Percentiles rank a stretch among this genome's conserved stretches.
phyloP scores from a whole-genome alignment of 2,113 vertebrate genomes.

The Crotalus helleri region DNA sequence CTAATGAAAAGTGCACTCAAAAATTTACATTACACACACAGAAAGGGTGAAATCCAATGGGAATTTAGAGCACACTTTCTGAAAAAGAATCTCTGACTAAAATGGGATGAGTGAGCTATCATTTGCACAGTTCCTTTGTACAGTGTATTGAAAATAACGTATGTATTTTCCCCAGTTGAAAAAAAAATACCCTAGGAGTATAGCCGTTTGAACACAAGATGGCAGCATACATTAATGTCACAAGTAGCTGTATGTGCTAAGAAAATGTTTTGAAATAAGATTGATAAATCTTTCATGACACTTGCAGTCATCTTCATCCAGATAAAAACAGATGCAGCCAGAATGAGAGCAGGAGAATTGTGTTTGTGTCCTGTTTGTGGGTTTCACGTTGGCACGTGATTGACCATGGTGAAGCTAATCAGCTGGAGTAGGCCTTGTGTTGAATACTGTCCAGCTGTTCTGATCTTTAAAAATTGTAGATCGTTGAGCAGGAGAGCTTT shows the following conservation, averaged over 20 bases:
- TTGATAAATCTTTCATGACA: neutral
- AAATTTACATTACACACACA: neutral
- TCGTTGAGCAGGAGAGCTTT: too few relatives aligned
- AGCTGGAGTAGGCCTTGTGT: neutral
- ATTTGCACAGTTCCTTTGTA: neutral
- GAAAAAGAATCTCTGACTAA: neutral
- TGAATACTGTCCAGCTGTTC: neutral
- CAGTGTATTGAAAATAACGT: neutral
- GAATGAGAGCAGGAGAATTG: neutral
- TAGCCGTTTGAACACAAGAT: conserved; percentile 51
- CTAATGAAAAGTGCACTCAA: neutral
- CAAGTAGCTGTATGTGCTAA: neutral
- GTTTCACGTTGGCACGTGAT: neutral
- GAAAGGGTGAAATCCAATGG: neutral
- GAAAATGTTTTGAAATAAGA: neutral
- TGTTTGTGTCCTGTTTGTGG: neutral
- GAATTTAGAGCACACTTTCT: neutral
- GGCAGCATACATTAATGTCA: conserved; percentile 41
- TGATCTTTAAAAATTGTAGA: neutral
- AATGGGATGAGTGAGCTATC: neutral
- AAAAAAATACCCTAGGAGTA: neutral
- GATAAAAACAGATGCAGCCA: neutral
- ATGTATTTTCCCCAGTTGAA: neutral
- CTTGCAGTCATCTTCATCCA: neutral
- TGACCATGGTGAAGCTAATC: neutral